Base-by-base conservation (phyloP, 2,888 invertebrate genomes). In the Drosophila atripex region DNA sequence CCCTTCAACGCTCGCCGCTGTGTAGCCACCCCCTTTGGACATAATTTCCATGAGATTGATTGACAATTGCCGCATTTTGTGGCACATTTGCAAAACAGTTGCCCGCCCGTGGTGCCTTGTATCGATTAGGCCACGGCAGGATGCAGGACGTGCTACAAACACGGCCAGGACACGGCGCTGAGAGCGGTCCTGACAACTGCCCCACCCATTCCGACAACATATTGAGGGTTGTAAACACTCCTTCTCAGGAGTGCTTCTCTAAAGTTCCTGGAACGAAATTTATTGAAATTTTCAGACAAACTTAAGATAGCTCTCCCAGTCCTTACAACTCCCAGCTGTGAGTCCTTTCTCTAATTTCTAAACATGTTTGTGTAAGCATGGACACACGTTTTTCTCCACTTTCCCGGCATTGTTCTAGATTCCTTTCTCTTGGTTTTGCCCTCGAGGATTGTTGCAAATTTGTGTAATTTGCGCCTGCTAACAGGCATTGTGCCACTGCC, bases 31-130 rank as follows among this genome's bases (percentile, higher is more conserved):
- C 45, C 28, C 32, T 38, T 45, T 47, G 66, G 75, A 74, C 84
- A 84, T 86, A 86, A 84, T 86, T 84, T 86, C 76, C 80, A 78
- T 85, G 78, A 79, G 79, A 84, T 86, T 84, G 84, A 84, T 84
- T 86, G 84, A 84, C 84, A 84, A 84, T 82, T 84, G 86, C 80
- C 85, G 78, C 84, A 77, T 80, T 80, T 86, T 83, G 80, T 83
- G 83, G 84, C 85, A 78, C 77, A 77, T 77, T 78, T 85, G 77
- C 85, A 64, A 66, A 77, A 79, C 75, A 80, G 76, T 16, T 46
- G 35, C 58, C 83, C 51, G 56, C 78, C 84, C 73, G 73, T 39
- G 57, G 78, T 43, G 78, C 63, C 28, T 35, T 68, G 82, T 86
- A 84, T 84, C 84, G 83, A 84, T 86, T 80, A 79, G 80, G 77